phyloP scores from a whole-genome alignment of 2,888 invertebrate species.

The Phymatocera aterrima region DNA sequence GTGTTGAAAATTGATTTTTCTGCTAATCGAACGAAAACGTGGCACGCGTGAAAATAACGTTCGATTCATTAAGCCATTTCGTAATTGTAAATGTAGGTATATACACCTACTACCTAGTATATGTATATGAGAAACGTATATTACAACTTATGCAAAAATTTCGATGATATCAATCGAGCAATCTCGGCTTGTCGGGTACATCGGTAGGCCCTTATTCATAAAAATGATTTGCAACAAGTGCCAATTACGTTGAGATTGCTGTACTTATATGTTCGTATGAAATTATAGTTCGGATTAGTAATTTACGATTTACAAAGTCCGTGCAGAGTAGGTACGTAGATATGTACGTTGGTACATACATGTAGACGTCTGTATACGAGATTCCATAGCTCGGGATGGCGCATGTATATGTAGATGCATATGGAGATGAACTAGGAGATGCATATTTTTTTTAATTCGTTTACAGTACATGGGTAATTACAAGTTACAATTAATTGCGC shows the following conservation, averaged over 20 bases:
- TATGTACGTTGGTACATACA: not conserved
- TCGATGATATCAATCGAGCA: not conserved
- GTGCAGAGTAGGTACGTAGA: not conserved
- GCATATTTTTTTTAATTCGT: too few species aligned
- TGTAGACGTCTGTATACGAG: not conserved
- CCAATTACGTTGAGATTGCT: conserved; percentile 25
- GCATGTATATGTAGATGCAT: too few species aligned
- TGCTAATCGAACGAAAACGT: not conserved
- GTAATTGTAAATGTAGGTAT: not conserved
- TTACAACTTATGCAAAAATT: not conserved
- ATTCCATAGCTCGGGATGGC: not conserved
- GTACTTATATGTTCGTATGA: not conserved
- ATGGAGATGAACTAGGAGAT: too few species aligned
- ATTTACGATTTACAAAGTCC: conserved; percentile 16
- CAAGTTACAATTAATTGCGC: not conserved
- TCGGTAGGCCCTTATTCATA: not conserved
- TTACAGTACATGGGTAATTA: too few species aligned
- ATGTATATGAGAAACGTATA: not conserved
- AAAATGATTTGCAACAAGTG: not conserved
- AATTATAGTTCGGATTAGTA: conserved; percentile 24
- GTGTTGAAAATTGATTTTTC: not conserved
- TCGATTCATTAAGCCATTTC: not conserved
- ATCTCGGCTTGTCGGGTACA: not conserved
- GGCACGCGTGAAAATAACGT: not conserved
- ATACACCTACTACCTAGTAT: not conserved